Conservation (phyloP, 2,797 vertebrate genomes). For the Gambelia wislizenii region DNA sequence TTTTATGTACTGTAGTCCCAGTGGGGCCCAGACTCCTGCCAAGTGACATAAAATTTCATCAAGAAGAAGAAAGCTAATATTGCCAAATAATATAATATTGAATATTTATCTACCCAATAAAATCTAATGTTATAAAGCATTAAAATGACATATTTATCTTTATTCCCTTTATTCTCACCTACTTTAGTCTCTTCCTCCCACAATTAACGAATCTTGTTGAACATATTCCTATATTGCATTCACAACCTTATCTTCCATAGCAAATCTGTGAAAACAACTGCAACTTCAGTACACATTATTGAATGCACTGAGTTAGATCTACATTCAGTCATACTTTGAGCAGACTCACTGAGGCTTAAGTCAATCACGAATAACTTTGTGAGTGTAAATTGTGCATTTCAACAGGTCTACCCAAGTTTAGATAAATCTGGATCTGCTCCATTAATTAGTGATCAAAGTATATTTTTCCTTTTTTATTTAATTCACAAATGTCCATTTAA, state of each 20-base stretch:
- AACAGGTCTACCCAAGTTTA: not conserved
- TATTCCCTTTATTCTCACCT: no score
- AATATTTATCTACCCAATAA: constrained; percentile 17
- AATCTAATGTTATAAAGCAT: not conserved
- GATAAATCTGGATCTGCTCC: not conserved
- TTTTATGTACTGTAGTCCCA: not conserved
- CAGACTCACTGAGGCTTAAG: no score
- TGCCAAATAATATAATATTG: constrained; percentile 24
- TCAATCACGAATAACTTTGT: no score
- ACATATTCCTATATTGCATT: not conserved
- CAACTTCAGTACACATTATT: not conserved
- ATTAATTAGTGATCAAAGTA: not conserved
- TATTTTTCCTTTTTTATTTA: not conserved
- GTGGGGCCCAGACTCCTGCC: not conserved
- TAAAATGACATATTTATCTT: not conserved
- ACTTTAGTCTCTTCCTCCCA: not conserved
- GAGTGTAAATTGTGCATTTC: not conserved
- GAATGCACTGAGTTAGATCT: not conserved
- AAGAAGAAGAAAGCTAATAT: constrained; percentile 15
- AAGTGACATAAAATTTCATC: constrained; percentile 37
- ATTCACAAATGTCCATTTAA: not conserved
- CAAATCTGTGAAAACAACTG: not conserved
- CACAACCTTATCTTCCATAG: not conserved
- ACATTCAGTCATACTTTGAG: not conserved
- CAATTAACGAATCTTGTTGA: not conserved